A percentile compares a stretch with the other conserved stretches of the same genome.
These are phyloP conservation scores for Noctua fimbriata DNA, from an alignment of 2,888 invertebrate genomes.

Conservation along the genomic window DNA sequence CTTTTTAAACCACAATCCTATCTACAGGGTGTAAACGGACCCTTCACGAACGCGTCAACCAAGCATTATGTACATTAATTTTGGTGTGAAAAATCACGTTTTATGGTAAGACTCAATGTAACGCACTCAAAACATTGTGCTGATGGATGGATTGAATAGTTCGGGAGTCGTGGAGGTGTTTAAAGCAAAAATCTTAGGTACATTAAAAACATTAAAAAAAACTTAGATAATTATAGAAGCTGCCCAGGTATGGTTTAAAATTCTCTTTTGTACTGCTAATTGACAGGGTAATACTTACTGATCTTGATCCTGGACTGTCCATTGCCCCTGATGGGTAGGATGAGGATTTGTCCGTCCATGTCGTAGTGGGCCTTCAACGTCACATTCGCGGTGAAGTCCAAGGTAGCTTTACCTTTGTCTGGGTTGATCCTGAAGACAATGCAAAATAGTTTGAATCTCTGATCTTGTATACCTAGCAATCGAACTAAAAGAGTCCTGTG, in stretches of 20 bases:
- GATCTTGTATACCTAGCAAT: not conserved
- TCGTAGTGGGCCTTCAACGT: constrained; percentile 88
- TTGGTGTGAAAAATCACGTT: too few species aligned
- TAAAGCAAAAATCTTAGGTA: too few species aligned
- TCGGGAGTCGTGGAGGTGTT: too few species aligned
- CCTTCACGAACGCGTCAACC: too few species aligned
- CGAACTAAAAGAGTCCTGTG: not conserved
- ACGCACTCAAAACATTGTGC: too few species aligned
- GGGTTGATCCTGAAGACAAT: constrained; percentile 77
- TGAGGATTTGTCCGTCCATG: constrained; percentile 88
- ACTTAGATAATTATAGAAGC: too few species aligned
- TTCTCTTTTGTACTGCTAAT: not conserved
- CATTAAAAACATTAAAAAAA: too few species aligned
- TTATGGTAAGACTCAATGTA: too few species aligned
- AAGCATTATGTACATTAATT: too few species aligned
- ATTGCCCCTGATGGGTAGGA: constrained; percentile 88
- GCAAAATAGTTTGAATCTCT: not conserved
- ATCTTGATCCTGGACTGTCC: constrained; percentile 88
- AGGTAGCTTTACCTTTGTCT: constrained; percentile 79
- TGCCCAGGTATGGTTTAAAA: too few species aligned
- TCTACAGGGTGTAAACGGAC: too few species aligned
- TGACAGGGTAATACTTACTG: constrained; percentile 80
- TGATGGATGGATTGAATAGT: too few species aligned
- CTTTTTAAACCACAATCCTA: not conserved
- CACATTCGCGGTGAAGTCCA: constrained; percentile 88